Base-by-base conservation (phyloP, 2,113 vertebrate genomes). In the Sclerurus mexicanus region DNA sequence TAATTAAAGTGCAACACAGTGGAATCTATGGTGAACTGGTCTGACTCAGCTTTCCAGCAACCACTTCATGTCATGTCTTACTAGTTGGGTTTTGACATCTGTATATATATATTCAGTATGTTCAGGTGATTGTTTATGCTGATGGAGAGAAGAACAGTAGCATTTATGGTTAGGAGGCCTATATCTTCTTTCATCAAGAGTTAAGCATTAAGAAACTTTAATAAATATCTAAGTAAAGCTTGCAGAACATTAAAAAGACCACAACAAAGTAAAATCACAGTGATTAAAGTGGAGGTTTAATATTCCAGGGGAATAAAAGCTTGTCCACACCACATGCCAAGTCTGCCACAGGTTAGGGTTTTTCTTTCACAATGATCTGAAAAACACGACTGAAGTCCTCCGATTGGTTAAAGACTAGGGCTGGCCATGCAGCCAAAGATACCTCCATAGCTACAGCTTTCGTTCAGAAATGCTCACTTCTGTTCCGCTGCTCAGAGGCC, bases 251-350 rank as follows among this genome's bases (percentile, higher is more conserved):
- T 42, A 89, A 87, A 88, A 73, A 85, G 62, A 79, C 91, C 93
- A 91, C 86, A 93, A 92, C 72, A 95, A 95, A 95, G 78, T 44
- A 90, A 69, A 77, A 59, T 42, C 28, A 56, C 30, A 44, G 42
- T 50, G 46, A 92, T 94, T 68, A 90, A 95, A 90, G 35, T 22
- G 9, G 39, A 93, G 50, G 15, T 56, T 93, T 84, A 64, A 67
- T 69, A 64, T 75, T 78, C 35, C 21, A 10, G 33, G 9, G 10
- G 4, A 4, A 7, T 78, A 82, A 71, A 58, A 42, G 14, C 44
- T 52, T 56, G 73, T 60, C 60, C 35, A 56, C 24, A 28, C 4
- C 33, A 64, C 28, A 77, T 58, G 76, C 80, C 86, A 94, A 85
- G 64, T 82, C 52, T 89, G 60, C 13, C 56, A 56, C 28, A 85